Evolutionary conservation across 2,113 vertebrate genomes (phyloP).

Genomic region (Coreoperca whiteheadi): DNA sequence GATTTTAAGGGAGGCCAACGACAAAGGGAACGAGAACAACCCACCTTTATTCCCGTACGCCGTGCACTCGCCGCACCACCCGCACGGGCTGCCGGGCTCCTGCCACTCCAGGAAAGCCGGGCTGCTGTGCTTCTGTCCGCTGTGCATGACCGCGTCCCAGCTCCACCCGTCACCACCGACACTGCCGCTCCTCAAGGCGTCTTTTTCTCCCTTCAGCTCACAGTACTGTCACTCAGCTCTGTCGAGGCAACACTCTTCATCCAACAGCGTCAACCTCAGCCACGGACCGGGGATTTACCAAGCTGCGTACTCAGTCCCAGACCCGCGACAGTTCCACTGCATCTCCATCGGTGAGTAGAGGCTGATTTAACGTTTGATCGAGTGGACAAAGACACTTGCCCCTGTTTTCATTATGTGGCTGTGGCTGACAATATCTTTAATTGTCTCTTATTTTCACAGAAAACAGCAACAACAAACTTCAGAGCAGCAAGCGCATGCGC

Average conservation of each 20-base stretch:
- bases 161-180: constrained; percentile 92
- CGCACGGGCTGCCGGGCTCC: constrained; percentile 90
- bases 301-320: constrained; percentile 92
- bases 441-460: constrained; percentile 80
- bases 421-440: constrained; percentile 26
- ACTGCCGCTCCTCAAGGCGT: constrained; percentile 94
- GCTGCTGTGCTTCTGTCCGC: constrained; percentile 95
- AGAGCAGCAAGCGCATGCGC: constrained; percentile 99
- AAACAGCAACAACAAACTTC: constrained; percentile 90
- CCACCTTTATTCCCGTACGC: constrained; percentile 95
- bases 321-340: constrained; percentile 98
- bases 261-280: constrained; percentile 87
- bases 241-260: constrained; percentile 90
- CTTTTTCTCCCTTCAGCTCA: constrained; percentile 92
- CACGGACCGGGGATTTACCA: constrained; percentile 93
- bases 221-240: constrained; percentile 95
- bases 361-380: accelerated
- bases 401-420: accelerated
- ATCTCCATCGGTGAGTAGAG: constrained; percentile 94
- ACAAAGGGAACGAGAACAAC: constrained; percentile 89
- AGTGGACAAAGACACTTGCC: not conserved
- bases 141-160: constrained; percentile 94
- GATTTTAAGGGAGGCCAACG: constrained; percentile 92
- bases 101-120: constrained; percentile 97
- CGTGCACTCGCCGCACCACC: constrained; percentile 91